Evolutionary conservation across 1,140 invertebrate genomes (phyloP), one percentile per base, ranked within the genome.

Genomic region (Anastatus disparis): DNA sequence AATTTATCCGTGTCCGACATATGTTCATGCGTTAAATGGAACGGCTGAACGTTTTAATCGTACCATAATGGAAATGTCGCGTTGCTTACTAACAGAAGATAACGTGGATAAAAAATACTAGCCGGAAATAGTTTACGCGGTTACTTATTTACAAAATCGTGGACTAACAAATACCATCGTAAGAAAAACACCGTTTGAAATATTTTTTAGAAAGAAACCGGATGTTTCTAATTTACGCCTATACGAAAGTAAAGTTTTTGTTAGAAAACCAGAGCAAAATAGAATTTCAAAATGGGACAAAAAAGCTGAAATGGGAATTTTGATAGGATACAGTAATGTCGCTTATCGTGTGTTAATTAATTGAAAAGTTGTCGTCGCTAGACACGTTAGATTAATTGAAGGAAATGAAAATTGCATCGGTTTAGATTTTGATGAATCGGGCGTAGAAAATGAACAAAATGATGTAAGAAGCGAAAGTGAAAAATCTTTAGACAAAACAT

Each of bases 171-270:
- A 83, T 77, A 82, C 82, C 24, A 22, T n/a, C 4, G 79, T 82
- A 75, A 77, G 71, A 29, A 83, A 82, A 76, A 77, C 79, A 50
- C 78, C 79, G 13, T 82, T 77, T 78, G 78, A 82, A 58, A 81
- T 83, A 74, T 78, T 84, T 64, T 80, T 82, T 22, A 61, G 61
- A 2, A 72, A 52, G 40, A 83, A 80, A 76, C 79, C 80, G 17
- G 75, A 72, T 73, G 68, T 76, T 24, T 64, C 75, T 29, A 26
- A 84, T 78, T 77, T 84, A 63, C 24, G n/a, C 27, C 20, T 73
- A 13, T 76, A 75, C 66, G 74, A 75, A 9, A 74, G 71, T 63
- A 70, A 29, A 70, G 72, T 73, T 2, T 78, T 73, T 67, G 74
- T 74, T 0, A 52, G 72, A 61, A 24, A 71, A 44, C 75, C 73